Percentiles rank a stretch among this genome's conserved stretches.
Conservation (phyloP, 2,888 invertebrate species). For the Eristalinus aeneus region DNA sequence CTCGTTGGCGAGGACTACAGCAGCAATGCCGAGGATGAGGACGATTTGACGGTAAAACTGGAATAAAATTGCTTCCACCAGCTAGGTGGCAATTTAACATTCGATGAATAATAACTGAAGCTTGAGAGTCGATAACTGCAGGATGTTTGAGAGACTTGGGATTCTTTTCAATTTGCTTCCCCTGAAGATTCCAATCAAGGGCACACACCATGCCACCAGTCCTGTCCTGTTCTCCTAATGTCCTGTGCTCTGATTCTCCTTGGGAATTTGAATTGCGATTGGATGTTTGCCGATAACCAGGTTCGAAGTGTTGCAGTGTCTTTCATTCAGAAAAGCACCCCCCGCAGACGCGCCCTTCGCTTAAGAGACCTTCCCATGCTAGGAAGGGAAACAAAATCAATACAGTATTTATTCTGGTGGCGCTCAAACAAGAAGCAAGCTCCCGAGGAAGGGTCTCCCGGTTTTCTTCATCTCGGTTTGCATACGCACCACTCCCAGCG, state of each 20-base stretch:
- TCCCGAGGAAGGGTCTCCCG: constrained; percentile 1
- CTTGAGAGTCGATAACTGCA: background rate
- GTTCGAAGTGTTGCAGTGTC: constrained; percentile 13
- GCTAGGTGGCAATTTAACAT: constrained; percentile 23
- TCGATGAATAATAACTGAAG: constrained; percentile 43
- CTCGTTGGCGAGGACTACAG: constrained; percentile 64
- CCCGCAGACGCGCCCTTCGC: background rate
- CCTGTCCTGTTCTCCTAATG: background rate
- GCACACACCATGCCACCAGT: background rate
- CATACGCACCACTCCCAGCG: background rate
- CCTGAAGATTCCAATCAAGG: constrained; percentile 26
- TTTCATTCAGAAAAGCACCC: constrained; percentile 37
- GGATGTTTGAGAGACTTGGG: background rate
- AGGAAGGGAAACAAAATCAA: constrained; percentile 35
- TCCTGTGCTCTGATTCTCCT: constrained; percentile 15
- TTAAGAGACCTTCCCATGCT: background rate
- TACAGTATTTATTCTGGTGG: constrained; percentile 23
- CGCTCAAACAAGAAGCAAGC: constrained; percentile 4
- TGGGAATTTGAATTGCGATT: constrained; percentile 1
- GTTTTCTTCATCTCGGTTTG: background rate
- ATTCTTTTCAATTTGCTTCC: constrained; percentile 15
- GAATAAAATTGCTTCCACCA: background rate
- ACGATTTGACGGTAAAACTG: constrained; percentile 60
- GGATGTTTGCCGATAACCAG: background rate
- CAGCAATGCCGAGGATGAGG: constrained; percentile 66